Evolutionary conservation across 2,797 vertebrate genomes (phyloP).

Genomic region (Lutjanus argentimaculatus): DNA sequence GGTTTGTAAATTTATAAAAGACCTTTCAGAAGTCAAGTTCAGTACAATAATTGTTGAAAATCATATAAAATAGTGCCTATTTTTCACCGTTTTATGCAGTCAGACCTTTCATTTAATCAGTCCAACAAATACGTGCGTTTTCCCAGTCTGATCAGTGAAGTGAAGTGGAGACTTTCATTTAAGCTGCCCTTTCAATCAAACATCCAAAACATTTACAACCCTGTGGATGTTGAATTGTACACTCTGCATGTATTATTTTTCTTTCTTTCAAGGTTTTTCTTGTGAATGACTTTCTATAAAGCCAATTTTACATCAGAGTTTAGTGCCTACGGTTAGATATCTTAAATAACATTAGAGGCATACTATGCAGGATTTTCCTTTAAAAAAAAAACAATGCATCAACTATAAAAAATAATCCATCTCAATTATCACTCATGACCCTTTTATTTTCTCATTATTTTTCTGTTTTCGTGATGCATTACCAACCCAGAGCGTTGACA

Average conservation of each 20-base stretch:
- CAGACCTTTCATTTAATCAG: background rate
- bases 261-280: conserved; percentile 20
- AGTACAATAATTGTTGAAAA: background rate
- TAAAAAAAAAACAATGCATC: too few species aligned
- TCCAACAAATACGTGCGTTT: background rate
- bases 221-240: background rate
- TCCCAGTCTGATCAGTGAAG: background rate
- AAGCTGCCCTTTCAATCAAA: background rate
- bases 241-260: conserved; percentile 14
- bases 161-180: background rate
- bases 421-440: too few species aligned
- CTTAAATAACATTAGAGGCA: conserved; percentile 1
- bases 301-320: conserved; percentile 3
- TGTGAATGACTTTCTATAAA: conserved; percentile 13
- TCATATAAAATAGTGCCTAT: background rate
- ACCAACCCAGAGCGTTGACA: background rate
- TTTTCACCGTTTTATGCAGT: background rate
- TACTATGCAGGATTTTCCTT: too few species aligned
- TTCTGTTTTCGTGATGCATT: too few species aligned
- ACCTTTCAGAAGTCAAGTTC: background rate
- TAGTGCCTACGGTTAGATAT: conserved; percentile 7
- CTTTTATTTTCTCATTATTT: too few species aligned
- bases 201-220: background rate
- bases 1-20: background rate
- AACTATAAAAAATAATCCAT: too few species aligned